phyloP scores from a whole-genome alignment of 2,888 invertebrate species.

The Pseudococcus jackbeardsleyi region DNA sequence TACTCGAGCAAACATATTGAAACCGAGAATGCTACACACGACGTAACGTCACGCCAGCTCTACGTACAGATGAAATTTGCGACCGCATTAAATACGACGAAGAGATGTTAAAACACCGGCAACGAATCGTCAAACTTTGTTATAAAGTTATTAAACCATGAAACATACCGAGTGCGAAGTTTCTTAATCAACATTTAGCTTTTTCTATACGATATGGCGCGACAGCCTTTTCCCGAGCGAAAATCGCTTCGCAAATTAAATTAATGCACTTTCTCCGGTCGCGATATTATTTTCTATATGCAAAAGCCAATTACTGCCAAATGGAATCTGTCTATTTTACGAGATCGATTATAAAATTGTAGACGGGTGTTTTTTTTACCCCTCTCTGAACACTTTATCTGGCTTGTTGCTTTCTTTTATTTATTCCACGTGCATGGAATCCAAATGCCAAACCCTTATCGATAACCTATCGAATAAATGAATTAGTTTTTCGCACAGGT shows the following conservation, averaged over 20 bases:
- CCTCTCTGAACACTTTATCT: no score
- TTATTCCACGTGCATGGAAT: not conserved
- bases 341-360: not conserved
- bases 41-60: not conserved
- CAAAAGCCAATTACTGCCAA: slow-evolving; percentile 1
- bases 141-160: slow-evolving; percentile 22
- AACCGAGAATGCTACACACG: not conserved
- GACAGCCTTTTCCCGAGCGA: not conserved
- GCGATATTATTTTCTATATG: not conserved
- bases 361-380: not conserved
- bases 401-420: not conserved
- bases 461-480: not conserved
- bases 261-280: not conserved
- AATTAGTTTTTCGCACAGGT: not conserved
- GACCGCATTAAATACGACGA: slow-evolving; percentile 24
- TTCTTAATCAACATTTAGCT: slow-evolving; percentile 28
- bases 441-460: not conserved
- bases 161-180: not conserved
- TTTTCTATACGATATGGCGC: not conserved
- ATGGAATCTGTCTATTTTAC: not conserved
- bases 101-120: not conserved
- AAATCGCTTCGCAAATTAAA: not conserved
- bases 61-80: slow-evolving; percentile 11
- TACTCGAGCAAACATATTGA: not conserved
- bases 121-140: slow-evolving; percentile 11